Evolutionary conservation across 2,113 vertebrate species (phyloP).

Genomic region (Megatriorchis doriae): DNA sequence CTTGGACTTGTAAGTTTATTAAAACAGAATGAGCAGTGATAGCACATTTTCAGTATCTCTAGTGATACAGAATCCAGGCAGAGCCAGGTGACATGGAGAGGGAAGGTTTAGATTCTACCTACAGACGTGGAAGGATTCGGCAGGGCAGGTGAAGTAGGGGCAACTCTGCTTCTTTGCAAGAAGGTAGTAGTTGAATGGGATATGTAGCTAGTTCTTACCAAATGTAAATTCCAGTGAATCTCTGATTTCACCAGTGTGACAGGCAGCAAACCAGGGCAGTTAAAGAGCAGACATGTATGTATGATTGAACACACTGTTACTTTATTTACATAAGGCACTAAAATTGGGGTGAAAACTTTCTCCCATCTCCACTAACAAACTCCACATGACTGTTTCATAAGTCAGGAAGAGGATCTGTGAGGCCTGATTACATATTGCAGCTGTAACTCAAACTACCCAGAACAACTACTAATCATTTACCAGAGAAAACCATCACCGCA

Average conservation of each 20-base stretch:
- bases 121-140: rapidly evolving
- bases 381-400: rapidly evolving
- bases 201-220: not conserved
- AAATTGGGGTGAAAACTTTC: not conserved
- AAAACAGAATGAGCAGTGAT: not conserved
- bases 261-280: not conserved
- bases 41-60: not conserved
- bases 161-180: not conserved
- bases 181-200: not conserved
- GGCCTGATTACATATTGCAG: not conserved
- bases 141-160: not conserved
- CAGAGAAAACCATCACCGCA: not conserved
- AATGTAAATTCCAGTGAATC: not conserved
- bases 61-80: not conserved
- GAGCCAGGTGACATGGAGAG: not conserved
- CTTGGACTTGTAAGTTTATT: not conserved
- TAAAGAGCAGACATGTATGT: not conserved
- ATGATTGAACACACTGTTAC: not conserved
- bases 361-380: not conserved
- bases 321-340: not conserved
- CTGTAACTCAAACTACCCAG: not conserved
- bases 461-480: not conserved
- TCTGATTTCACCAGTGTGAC: not conserved
- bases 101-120: not conserved
- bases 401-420: not conserved